Conservation (phyloP, 1,140 invertebrate species). For the Popillia japonica region DNA sequence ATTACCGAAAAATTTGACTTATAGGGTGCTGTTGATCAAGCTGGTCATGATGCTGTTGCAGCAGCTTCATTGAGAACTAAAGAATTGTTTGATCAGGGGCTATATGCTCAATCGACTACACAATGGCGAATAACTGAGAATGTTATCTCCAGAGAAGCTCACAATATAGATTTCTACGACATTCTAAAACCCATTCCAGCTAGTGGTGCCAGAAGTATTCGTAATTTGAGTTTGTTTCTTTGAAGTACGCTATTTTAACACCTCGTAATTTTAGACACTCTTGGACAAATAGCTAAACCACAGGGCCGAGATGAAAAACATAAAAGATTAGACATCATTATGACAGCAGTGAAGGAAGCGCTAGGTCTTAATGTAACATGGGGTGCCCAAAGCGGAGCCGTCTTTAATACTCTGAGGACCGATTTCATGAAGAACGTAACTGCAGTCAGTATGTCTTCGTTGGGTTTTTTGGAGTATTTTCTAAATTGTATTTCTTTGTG, state of each 20-base stretch:
- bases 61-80: slow-evolving; percentile 63
- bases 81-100: slow-evolving; percentile 62
- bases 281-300: no score
- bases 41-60: slow-evolving; percentile 66
- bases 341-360: slow-evolving; percentile 73
- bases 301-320: slow-evolving; percentile 56
- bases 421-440: slow-evolving; percentile 90
- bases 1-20: slow-evolving; percentile 44
- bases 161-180: slow-evolving; percentile 82
- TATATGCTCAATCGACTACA: slow-evolving; percentile 69
- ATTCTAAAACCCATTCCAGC: slow-evolving; percentile 68
- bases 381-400: slow-evolving; percentile 66
- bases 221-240: no score
- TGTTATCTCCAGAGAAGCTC: slow-evolving; percentile 65
- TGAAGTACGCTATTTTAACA: no score
- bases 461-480: no score
- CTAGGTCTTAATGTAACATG: slow-evolving; percentile 74
- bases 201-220: no score
- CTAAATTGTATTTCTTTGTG: background rate
- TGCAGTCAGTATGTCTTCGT: slow-evolving; percentile 65
- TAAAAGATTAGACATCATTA: slow-evolving; percentile 65
- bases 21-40: slow-evolving; percentile 71
- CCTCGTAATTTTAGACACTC: no score
- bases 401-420: slow-evolving; percentile 69
- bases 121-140: slow-evolving; percentile 72